phyloP scores from a whole-genome alignment of 2,797 vertebrate genomes.

The Enteromius argenteus region DNA sequence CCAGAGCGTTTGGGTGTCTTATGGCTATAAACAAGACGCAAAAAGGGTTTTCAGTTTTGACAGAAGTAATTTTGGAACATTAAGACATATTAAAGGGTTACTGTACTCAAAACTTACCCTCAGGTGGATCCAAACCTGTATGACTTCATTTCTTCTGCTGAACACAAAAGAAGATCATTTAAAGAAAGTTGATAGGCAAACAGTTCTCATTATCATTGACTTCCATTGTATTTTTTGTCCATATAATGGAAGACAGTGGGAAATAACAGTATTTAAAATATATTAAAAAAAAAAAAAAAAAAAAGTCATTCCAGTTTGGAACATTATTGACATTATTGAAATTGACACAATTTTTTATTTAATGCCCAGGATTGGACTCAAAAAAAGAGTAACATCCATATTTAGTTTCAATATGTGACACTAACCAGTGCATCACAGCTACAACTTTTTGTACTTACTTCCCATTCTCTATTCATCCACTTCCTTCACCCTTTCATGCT shows the following conservation, averaged over 20 bases:
- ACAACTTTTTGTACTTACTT: not conserved
- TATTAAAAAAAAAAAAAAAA: no score
- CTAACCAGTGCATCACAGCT: not conserved
- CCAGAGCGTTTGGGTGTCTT: not conserved
- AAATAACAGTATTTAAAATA: not conserved
- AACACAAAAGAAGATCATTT: not conserved
- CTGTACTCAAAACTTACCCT: not conserved
- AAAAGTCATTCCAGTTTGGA: not conserved
- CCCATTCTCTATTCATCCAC: not conserved
- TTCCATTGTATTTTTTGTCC: not conserved
- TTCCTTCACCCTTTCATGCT: slow-evolving; percentile 4
- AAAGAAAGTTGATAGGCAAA: not conserved
- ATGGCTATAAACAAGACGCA: not conserved
- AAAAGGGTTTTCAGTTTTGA: not conserved
- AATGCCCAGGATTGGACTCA: not conserved
- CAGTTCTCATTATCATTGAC: not conserved
- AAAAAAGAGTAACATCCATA: not conserved
- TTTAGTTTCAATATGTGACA: not conserved
- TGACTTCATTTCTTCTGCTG: not conserved
- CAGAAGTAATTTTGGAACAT: not conserved
- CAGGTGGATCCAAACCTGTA: not conserved
- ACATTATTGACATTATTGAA: no score
- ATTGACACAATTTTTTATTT: not conserved
- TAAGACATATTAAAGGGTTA: not conserved
- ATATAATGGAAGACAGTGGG: not conserved